Conservation (phyloP, 2,797 vertebrate species). For the Crenichthys baileyi region DNA sequence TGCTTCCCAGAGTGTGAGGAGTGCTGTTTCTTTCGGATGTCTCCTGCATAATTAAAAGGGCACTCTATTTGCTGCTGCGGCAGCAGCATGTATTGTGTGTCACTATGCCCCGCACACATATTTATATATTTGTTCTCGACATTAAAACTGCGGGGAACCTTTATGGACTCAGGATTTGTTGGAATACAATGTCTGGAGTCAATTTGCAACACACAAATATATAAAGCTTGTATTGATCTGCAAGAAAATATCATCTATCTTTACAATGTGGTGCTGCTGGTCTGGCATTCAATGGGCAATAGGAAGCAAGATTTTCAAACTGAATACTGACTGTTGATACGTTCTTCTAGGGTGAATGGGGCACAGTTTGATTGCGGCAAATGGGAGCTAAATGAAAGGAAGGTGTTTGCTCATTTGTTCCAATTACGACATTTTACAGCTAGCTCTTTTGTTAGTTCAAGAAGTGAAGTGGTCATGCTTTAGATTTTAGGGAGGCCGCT, state of each 20-base stretch:
- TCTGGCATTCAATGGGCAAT: constrained; percentile 48
- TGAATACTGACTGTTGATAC: constrained; percentile 47
- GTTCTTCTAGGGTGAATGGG: constrained; percentile 45
- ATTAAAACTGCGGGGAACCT: constrained; percentile 63
- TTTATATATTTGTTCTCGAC: constrained; percentile 79
- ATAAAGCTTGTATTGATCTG: constrained; percentile 27
- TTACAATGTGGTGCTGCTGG: constrained; percentile 24
- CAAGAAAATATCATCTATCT: constrained; percentile 25
- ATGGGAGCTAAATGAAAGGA: constrained; percentile 60
- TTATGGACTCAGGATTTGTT: constrained; percentile 53
- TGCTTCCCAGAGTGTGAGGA: constrained; percentile 80
- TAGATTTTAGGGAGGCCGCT: constrained; percentile 44
- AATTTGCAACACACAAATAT: neutral
- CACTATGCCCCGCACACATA: constrained; percentile 74
- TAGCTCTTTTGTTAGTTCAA: constrained; percentile 64
- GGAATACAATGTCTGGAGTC: constrained; percentile 7
- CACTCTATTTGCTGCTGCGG: constrained; percentile 79
- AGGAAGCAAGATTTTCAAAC: constrained; percentile 39
- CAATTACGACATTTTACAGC: constrained; percentile 65
- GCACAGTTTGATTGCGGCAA: constrained; percentile 50
- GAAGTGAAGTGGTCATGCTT: constrained; percentile 54
- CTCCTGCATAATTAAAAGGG: constrained; percentile 87
- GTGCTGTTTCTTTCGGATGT: constrained; percentile 83
- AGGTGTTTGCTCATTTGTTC: constrained; percentile 57
- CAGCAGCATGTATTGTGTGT: constrained; percentile 81